A percentile compares a stretch with the other conserved stretches of the same genome.
Conservation (phyloP, 2,797 vertebrate species). For the Centropyge bicolor region DNA sequence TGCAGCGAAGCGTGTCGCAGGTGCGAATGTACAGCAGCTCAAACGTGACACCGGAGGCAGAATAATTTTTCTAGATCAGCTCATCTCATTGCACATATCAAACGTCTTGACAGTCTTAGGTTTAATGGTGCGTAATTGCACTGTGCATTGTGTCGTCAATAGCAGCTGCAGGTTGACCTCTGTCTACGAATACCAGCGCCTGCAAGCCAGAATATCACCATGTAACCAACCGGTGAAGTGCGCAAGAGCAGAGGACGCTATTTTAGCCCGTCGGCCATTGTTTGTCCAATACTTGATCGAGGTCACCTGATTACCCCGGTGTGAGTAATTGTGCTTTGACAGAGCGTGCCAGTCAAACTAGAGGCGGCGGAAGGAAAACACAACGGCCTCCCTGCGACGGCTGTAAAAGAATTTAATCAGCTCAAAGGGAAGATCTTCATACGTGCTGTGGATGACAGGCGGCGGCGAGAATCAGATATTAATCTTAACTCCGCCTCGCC, state of each 20-base stretch:
- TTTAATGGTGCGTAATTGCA: too few species aligned
- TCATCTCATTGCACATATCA: too few species aligned
- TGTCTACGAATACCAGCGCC: neutral
- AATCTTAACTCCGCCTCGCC: conserved; percentile 18
- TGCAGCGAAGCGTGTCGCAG: too few species aligned
- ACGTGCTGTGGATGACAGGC: conserved; percentile 21
- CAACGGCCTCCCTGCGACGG: neutral
- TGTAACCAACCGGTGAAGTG: neutral
- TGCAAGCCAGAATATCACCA: neutral
- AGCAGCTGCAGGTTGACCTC: neutral
- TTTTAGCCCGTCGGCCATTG: neutral
- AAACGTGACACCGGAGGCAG: too few species aligned
- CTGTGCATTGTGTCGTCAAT: neutral
- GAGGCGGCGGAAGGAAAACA: conserved; percentile 2
- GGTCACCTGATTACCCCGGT: neutral
- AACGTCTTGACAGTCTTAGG: too few species aligned
- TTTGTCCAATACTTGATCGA: neutral
- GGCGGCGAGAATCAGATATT: conserved; percentile 43
- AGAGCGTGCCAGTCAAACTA: neutral
- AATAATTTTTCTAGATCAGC: too few species aligned
- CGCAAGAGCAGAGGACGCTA: neutral
- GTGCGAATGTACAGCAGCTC: too few species aligned
- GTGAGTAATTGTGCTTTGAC: conserved; percentile 21
- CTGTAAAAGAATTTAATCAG: conserved; percentile 7
- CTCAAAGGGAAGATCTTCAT: conserved; percentile 9